Conservation (phyloP, 1,140 invertebrate species). For the Rhynchophorus ferrugineus region DNA sequence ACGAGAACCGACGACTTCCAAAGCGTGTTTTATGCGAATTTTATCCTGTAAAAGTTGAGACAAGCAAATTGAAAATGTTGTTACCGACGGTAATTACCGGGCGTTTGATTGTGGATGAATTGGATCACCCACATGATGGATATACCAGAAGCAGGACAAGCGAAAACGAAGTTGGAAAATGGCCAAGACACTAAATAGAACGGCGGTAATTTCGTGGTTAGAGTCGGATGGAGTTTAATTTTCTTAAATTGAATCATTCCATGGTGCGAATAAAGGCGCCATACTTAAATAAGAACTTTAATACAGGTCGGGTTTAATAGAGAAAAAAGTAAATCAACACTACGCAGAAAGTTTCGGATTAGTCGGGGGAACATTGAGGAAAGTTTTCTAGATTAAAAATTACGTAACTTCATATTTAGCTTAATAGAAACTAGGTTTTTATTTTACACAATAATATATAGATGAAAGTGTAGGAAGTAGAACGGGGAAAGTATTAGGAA, state of each 20-base stretch:
- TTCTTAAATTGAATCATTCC: slow-evolving; percentile 23
- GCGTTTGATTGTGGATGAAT: slow-evolving; percentile 13
- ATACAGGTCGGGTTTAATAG: slow-evolving; percentile 4
- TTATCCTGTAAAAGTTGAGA: no score
- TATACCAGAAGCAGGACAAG: slow-evolving; percentile 17
- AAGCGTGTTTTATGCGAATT: no score
- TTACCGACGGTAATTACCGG: slow-evolving; percentile 12
- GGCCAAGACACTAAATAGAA: slow-evolving; percentile 21
- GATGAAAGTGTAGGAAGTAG: no score
- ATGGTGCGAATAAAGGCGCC: slow-evolving; percentile 18
- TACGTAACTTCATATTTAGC: no score
- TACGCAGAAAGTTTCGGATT: neutral
- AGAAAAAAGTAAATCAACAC: neutral
- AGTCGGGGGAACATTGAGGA: neutral
- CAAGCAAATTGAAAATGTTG: neutral
- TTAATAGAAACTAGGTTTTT: no score
- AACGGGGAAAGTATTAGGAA: no score
- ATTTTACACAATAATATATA: no score
- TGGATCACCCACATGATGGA: slow-evolving; percentile 17
- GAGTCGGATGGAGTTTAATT: slow-evolving; percentile 21
- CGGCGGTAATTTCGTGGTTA: slow-evolving; percentile 20
- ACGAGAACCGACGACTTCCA: no score
- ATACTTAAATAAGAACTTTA: slow-evolving; percentile 12
- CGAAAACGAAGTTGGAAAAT: slow-evolving; percentile 20
- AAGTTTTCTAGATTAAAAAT: no score